Evolutionary conservation across 2,113 vertebrate genomes (phyloP), one percentile per base, ranked within the genome.

Genomic region (Natator depressus): DNA sequence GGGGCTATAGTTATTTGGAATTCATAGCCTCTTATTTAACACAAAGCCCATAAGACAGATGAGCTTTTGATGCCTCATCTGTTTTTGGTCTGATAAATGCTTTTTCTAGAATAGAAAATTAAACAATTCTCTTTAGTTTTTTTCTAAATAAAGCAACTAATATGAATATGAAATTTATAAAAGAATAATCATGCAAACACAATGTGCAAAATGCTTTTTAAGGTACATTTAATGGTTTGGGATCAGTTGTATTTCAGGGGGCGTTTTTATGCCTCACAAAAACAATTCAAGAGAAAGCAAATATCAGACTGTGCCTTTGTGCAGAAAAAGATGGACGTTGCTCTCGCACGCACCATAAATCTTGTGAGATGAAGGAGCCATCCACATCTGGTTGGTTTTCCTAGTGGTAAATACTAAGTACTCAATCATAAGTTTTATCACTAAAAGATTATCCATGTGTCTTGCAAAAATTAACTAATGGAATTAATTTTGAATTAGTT

Each of bases 51-150:
- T 55, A 55, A 86, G 69, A 83, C 84, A 90, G 80, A 79, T 54
- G 59, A 87, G 84, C 76, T 84, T 87, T 50, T 54, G 82, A 90
- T 87, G 80, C 69, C 53, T 87, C 49, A 5, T 80, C 89, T 91
- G 88, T 80, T 94, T 91, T 84, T 85, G 89, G 49, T 81, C 78
- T 91, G 89, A 91, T 91, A 94, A 89, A 91, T 51, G 59, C 53
- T 87, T 31, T 53, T 80, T 84, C 47, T 84, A 76, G 57, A 88
- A 54, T 62, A 72, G 50, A 84, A 86, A 80, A 91, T 82, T 82
- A 59, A 87, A 47, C 47, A 82, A 78, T 82, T 89, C 29, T 83
- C 31, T 82, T 51, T 31, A 54, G 8, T 83, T 79, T 24, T 91
- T 85, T 50, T 25, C 84, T 75, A 89, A 80, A 85, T 83, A 76